A percentile compares a stretch with the other conserved stretches of the same genome.
Evolutionary conservation across 1,140 invertebrate genomes (phyloP).

Genomic region (Lithobius niger): DNA sequence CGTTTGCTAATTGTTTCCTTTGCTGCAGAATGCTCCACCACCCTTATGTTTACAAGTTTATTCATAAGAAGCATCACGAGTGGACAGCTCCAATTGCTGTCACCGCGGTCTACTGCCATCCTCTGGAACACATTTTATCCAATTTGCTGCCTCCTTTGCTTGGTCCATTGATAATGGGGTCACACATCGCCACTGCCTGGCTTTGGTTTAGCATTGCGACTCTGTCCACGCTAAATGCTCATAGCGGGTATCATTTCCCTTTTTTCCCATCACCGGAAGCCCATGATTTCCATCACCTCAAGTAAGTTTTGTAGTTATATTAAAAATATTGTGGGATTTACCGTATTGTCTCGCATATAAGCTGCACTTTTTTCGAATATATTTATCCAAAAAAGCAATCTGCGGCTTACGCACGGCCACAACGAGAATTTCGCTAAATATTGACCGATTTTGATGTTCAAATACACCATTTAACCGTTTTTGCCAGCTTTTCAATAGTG

Average conservation of each 20-base stretch:
- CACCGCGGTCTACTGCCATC: slow-evolving; percentile 73
- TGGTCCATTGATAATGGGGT: slow-evolving; percentile 64
- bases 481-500: no score
- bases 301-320: slow-evolving; percentile 42
- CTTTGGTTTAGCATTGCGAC: slow-evolving; percentile 69
- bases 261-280: slow-evolving; percentile 79
- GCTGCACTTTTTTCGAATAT: no score
- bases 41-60: slow-evolving; percentile 58
- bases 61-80: slow-evolving; percentile 76
- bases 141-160: slow-evolving; percentile 65
- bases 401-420: no score
- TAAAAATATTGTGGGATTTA: neutral
- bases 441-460: no score
- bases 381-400: no score
- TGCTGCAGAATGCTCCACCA: slow-evolving; percentile 54
- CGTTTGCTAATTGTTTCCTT: slow-evolving; percentile 6
- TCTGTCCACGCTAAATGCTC: slow-evolving; percentile 65
- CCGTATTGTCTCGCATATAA: no score
- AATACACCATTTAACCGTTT: no score
- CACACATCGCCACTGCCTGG: slow-evolving; percentile 67
- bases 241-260: slow-evolving; percentile 79
- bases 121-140: slow-evolving; percentile 69
- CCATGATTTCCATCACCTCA: slow-evolving; percentile 80
- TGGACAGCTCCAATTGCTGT: slow-evolving; percentile 75
- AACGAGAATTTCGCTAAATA: no score